Conservation (phyloP, 2,797 vertebrate genomes). For the Anas flavirostris region DNA sequence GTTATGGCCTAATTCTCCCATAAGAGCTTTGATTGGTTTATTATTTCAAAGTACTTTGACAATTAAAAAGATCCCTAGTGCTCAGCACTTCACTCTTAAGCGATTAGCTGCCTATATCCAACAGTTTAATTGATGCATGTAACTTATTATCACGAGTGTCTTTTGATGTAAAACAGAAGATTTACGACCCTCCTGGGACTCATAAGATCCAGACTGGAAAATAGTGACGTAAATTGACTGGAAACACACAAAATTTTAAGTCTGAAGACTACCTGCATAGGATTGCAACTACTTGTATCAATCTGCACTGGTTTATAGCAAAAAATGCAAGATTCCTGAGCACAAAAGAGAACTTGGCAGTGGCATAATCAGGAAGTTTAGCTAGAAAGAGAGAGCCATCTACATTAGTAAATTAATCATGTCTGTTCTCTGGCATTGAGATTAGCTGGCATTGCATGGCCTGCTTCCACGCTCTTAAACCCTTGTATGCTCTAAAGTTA, state of each 20-base stretch:
- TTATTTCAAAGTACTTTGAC: background rate
- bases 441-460: rapidly evolving
- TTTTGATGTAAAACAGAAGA: background rate
- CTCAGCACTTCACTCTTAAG: background rate
- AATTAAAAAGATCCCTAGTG: background rate
- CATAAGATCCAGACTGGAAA: background rate
- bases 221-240: background rate
- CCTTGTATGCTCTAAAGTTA: rapidly evolving
- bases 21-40: background rate
- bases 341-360: background rate
- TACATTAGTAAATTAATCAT: background rate
- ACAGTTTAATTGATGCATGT: background rate
- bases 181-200: background rate
- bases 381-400: background rate
- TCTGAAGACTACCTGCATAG: background rate
- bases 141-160: background rate
- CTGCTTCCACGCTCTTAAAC: background rate
- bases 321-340: background rate
- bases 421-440: background rate
- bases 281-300: background rate
- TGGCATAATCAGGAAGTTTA: background rate
- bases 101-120: background rate
- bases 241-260: background rate
- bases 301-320: background rate
- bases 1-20: background rate